phyloP scores from a whole-genome alignment of 2,888 invertebrate species.

The Drosophila nr. medialis region DNA sequence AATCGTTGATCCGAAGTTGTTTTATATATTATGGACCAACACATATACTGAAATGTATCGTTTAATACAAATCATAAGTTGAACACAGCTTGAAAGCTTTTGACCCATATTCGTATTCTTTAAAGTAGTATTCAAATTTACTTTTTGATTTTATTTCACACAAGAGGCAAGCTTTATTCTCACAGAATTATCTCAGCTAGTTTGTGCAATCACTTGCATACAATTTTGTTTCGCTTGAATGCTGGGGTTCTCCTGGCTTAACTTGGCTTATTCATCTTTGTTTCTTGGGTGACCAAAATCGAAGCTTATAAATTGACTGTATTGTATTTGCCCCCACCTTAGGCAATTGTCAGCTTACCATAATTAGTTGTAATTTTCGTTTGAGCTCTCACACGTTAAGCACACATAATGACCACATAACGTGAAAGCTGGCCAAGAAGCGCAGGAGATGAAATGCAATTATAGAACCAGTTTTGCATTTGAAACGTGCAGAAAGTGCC shows the following conservation, averaged over 20 bases:
- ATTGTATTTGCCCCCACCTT: not conserved
- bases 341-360: not conserved
- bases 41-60: not conserved
- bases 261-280: not conserved
- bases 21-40: too few relatives aligned
- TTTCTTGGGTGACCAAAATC: not conserved
- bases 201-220: not conserved
- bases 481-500: slow-evolving; percentile 21
- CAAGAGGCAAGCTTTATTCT: not conserved
- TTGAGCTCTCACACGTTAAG: slow-evolving; percentile 1
- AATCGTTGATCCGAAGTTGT: too few relatives aligned
- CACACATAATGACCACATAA: not conserved
- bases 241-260: slow-evolving; percentile 6
- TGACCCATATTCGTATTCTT: not conserved
- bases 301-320: not conserved
- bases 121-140: not conserved
- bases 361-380: slow-evolving; percentile 27
- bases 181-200: not conserved
- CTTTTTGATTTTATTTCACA: not conserved
- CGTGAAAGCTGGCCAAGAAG: not conserved
- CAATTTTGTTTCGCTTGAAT: not conserved
- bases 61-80: not conserved
- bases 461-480: slow-evolving; percentile 18
- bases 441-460: slow-evolving; percentile 23
- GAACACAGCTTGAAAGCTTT: not conserved